Evolutionary conservation across 2,113 vertebrate genomes (phyloP), one percentile per base, ranked within the genome.

Genomic region (Xiphophorus couchianus): DNA sequence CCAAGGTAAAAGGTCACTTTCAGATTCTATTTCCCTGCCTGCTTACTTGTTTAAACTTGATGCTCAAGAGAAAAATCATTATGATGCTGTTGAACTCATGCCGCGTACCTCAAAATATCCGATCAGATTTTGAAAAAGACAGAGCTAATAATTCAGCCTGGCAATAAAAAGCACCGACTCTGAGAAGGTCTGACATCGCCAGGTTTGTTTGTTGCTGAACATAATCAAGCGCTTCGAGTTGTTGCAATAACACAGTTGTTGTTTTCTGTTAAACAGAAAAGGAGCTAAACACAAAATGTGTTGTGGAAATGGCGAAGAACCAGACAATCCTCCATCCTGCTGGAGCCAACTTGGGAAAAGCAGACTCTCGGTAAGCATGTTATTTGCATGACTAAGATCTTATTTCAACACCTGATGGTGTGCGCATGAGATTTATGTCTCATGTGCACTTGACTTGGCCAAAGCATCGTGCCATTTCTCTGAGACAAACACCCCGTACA

Each of bases 261-360:
- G 1, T 74, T 76, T 0, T 91, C 30, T 84, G 25, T 68, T 74
- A 85, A 84, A 78, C 93, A 99, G 98, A 99, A 94, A 95, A 97
- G 87, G 98, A 99, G 90, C 92, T 99, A 91, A 97, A 98, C 93
- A 98, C 98, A 78, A 99, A 97, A 95, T 98, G 97, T 85, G 96
- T 98, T 82, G 94, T 99, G 93, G 98, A 99, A 79, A 97, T 98
- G 92, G 95, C 96, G 78, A 95, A 96, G 87, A 98, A 98, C 94
- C 98, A 97, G 91, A 96, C 98, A 42, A 93, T 98, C 89, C 95
- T 99, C 84, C 93, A 95, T 78, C 96, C 97, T 0, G 82, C 95
- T 0, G 89, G 90, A 61, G 58, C 78, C 7, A 94, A 94, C 86
- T 89, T 94, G 37, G 88, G 92, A 71, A 95, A 95, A 80, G 69